Base-by-base conservation (phyloP, 2,113 vertebrate genomes). In the Uria aalge region DNA sequence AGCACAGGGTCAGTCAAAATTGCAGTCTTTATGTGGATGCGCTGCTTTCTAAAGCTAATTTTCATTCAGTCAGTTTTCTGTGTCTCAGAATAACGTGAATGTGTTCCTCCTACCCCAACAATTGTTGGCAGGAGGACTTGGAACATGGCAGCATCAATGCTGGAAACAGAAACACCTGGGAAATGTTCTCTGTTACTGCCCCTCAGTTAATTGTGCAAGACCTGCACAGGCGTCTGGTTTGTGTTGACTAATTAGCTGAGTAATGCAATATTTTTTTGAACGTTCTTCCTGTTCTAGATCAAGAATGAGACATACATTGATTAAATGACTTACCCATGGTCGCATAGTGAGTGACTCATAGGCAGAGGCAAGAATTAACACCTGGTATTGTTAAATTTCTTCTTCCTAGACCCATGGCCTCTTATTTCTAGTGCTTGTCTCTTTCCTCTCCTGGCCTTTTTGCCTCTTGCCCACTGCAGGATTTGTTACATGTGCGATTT, bases 201-300 rank as follows among this genome's bases (percentile, higher is more conserved):
- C 75, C 59, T 57, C 68, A 3, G 76, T 53, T 64, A 52, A 57
- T 12, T 62, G 59, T 0, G 2, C 80, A 83, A 53, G 62, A 78
- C 68, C 85, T 0, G 1, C 32, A 7, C 57, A 30, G 17, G 22
- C 55, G 32, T 50, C 48, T 57, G 71, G 9, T n/a, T 75, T 45
- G 38, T 36, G 56, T 18, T 62, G 78, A 55, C 47, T 90, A 41
- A 93, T 76, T 6, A 84, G 56, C 47, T 74, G 82, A 75, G 89
- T 75, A 55, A 90, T 36, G 66, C 82, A 76, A 57, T 30, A 87
- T 53, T 59, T 45, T 73, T 88, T 40, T 18, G 16, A 84, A 64
- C 63, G 91, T 57, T 80, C 82, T 93, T 94, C 94, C 94, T 94
- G 82, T 69, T 94, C 57, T n/a, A 63, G 83, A 90, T 67, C 81